Base-by-base conservation (phyloP, 92 coral and sea anemone species). In the Epizoanthus ramosus region DNA sequence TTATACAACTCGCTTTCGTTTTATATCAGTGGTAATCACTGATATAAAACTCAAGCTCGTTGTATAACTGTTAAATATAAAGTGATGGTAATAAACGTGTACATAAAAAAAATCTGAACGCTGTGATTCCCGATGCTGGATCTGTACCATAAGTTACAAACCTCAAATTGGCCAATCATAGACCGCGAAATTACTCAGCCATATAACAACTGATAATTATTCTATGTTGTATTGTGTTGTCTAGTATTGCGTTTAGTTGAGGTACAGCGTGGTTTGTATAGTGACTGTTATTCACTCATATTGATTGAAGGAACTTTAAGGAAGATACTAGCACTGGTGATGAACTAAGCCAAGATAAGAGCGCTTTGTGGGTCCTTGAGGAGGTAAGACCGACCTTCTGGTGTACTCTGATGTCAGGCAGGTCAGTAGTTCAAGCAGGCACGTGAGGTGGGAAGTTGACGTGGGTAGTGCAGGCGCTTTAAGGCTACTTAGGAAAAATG, bases 361-460 rank as follows among this genome's bases (percentile, higher is more conserved):
- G 53, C 10, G 33, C 75, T 19, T 19, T 52, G 84, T 69, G 84
- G 84, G 63, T 80, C 17, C 75, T 80, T 28, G 75, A 69, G 37
- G 84, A 80, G 84, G 84, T 80, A 65, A 1, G 64, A 15, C 4
- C 7, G 18, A 54, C 15, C 4, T 19, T n/a, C 15, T 54, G 3
- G 8, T 10, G 17, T 25, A 28, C 68, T 63, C 3, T 6, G 24
- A 21, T 15, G 68, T 47, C 12, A 47, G 53, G 13, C 53, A 3
- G 10, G 12, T 10, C n/a, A n/a, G n/a, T n/a, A 18, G 68, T 63
- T 63, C 2, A 9, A 16, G 14, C 3, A 9, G 50, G 50, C 50
- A 43, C 8, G 7, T 33, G 3, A 70, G 22, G 22, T 6, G 33
- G 15, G 18, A 14, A 25, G 14, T 72, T 50, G 17, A 28, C 21